Base-by-base conservation (phyloP, 2,888 invertebrate species). In the Eristalis arbustorum region DNA sequence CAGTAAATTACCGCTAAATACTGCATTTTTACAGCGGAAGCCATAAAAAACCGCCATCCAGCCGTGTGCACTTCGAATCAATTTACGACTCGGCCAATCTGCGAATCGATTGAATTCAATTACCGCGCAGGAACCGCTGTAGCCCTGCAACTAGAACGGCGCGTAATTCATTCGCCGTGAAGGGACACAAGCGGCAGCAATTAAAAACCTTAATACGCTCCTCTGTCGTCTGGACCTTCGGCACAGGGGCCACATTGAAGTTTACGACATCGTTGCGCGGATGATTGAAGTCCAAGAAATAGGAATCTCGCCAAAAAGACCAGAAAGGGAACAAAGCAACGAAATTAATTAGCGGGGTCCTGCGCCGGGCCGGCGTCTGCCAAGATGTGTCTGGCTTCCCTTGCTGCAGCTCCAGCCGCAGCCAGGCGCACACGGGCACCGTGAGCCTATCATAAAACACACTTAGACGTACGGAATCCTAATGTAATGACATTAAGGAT, bases 401-500 rank as follows among this genome's bases (percentile, higher is more conserved):
- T 42, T 11, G 18, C 23, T 34, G 22, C 25, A 25, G 59, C 14
- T 13, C 11, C 23, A 13, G 25, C 23, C 57, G 37, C 37, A 18
- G 40, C 23, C 40, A 31, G 18, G 64, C 11, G 64, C 11, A 40
- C 61, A 62, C 80, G 6, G 25, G 25, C 59, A 73, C 71, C 63
- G 49, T 56, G 76, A 31, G 34, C 13, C 69, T 22, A 63, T 72
- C 82, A 85, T 82, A 85, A 85, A 85, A 66, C 69, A 77, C 82
- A 77, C 85, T 85, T 82, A 85, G 73, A 78, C 34, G n/a, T 42
- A 78, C 49, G 77, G 82, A 77, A 85, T 85, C 85, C 82, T 82
- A 82, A 85, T 85, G 85, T 85, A 85, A 85, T 73, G 85, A 85
- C 85, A 82, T 85, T 81, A 85, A 85, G 85, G 85, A 85, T 82